Conservation (phyloP, 2,113 vertebrate genomes). For the Anoura caudifer region DNA sequence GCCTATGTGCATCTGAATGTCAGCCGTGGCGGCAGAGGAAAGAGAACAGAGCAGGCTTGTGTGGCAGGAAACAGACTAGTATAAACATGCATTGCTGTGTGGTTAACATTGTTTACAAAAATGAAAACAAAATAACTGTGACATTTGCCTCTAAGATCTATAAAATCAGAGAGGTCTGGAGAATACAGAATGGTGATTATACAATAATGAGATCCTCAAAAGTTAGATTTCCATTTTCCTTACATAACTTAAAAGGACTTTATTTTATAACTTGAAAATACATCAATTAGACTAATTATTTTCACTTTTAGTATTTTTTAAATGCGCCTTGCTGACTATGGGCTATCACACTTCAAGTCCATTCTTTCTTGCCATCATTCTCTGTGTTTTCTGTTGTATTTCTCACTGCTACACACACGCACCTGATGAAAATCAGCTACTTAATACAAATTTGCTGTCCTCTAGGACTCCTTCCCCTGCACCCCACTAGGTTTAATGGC, state of each 20-base stretch:
- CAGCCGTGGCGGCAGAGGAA: neutral
- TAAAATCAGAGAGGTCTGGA: neutral
- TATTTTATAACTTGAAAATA: neutral
- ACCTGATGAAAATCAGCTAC: neutral
- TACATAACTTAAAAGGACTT: neutral
- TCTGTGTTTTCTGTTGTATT: neutral
- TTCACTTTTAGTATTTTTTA: neutral
- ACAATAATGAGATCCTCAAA: neutral
- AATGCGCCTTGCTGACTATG: neutral
- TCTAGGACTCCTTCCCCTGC: neutral
- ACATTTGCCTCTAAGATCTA: neutral
- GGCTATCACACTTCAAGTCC: neutral
- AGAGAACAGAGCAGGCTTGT: constrained; percentile 49
- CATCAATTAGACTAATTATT: neutral
- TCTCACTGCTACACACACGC: neutral
- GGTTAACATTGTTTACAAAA: constrained; percentile 51
- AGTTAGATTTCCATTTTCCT: neutral
- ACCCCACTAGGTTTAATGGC: neutral
- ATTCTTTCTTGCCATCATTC: neutral
- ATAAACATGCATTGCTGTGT: constrained; percentile 55
- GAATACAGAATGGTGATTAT: neutral
- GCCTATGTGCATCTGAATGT: neutral
- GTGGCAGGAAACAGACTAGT: constrained; percentile 48
- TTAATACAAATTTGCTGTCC: neutral
- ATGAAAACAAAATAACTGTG: constrained; percentile 16